Base-by-base conservation (phyloP, 2,797 vertebrate species). In the Apogon hyalosoma region DNA sequence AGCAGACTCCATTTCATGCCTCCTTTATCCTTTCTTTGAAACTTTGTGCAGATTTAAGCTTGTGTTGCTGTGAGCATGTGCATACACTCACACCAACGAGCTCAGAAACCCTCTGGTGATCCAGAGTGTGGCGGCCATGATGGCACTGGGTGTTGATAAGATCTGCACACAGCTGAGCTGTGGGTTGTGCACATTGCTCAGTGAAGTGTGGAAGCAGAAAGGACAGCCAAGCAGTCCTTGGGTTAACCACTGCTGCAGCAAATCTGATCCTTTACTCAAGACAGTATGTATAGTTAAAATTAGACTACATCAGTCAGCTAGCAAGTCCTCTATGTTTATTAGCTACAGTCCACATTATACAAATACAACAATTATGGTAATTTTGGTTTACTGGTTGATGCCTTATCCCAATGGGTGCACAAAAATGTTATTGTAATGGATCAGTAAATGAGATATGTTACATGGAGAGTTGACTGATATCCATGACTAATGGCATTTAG, bases 131-230 rank as follows among this genome's bases (percentile, higher is more conserved):
- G 55, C 46, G 48, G 48, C 63, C 51, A 55, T 48, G 28, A 39
- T 21, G 40, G 48, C 21, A 42, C n/a, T 10, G 15, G 38, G 18
- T 40, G 21, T 16, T 54, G 52, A 43, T 43, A 43, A 43, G 41
- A 14, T 58, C 46, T 52, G 54, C 68, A 64, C 48, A 31, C 72
- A 63, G 73, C 54, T 15, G 60, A 54, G 33, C 40, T 16, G 31
- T n/a, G 19, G 12, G 41, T 40, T 42, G 18, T 21, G 18, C 40
- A 54, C 33, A 59, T 51, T 58, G 63, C 54, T n/a, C 48, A 16
- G 15, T 56, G 53, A 10, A 55, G 42, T 54, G 14, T 21, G 53
- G 33, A 36, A 59, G 11, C 3, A 16, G 6, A 15, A 18, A 7
- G 52, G 38, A 14, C 36, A 55, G 16, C 11, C 11, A 3, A 8